Conservation (phyloP, 1,140 invertebrate genomes). For the Leptonema lineaticorne region DNA sequence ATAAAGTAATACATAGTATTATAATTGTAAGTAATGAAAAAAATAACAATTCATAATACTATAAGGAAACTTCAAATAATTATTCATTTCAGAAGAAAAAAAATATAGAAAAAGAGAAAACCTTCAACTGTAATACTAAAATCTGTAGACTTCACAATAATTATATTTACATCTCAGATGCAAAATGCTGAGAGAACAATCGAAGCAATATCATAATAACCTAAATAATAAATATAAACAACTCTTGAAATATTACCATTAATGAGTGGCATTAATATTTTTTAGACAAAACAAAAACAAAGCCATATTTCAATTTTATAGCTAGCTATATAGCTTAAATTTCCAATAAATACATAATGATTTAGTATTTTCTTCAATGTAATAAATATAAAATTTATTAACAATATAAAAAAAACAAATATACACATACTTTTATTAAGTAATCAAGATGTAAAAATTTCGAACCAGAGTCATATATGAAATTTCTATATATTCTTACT, state of each 20-base stretch:
- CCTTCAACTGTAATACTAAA: constrained; percentile 28
- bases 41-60: constrained; percentile 11
- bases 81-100: too few relatives aligned
- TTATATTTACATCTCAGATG: constrained; percentile 36
- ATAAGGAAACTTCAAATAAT: constrained; percentile 19
- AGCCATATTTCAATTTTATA: constrained; percentile 21
- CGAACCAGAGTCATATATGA: constrained; percentile 3
- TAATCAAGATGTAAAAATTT: background rate
- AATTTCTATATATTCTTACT: constrained; percentile 8
- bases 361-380: constrained; percentile 14
- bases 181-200: constrained; percentile 25
- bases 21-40: constrained; percentile 24
- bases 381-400: constrained; percentile 33
- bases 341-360: constrained; percentile 24
- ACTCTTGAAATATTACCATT: constrained; percentile 19
- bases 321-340: constrained; percentile 23
- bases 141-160: constrained; percentile 30
- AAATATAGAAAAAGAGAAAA: too few relatives aligned
- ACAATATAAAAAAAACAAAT: constrained; percentile 32
- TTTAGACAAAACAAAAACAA: constrained; percentile 17
- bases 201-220: constrained; percentile 28
- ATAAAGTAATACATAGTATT: constrained; percentile 30
- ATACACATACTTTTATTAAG: constrained; percentile 14
- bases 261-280: constrained; percentile 1
- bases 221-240: constrained; percentile 35